A percentile compares a stretch with the other conserved stretches of the same genome.
phyloP scores from a whole-genome alignment of 2,797 vertebrate genomes.

The Iguana delicatissima region DNA sequence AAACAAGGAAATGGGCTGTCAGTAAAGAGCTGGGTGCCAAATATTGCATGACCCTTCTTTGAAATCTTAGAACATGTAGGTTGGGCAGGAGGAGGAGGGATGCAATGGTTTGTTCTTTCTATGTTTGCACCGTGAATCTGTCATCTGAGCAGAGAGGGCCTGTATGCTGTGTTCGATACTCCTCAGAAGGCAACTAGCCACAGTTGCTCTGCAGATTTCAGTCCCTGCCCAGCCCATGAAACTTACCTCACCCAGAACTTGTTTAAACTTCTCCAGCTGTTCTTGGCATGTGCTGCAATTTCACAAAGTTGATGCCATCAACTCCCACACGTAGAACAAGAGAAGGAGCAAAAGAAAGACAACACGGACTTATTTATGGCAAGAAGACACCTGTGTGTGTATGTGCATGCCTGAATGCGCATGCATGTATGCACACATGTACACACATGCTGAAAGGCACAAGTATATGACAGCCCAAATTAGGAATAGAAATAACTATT shows the following conservation, averaged over 20 bases:
- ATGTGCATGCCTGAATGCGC: not conserved
- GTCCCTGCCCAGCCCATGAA: slow-evolving; percentile 83
- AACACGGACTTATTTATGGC: slow-evolving; percentile 69
- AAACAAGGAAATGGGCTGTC: not conserved
- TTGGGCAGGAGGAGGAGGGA: slow-evolving; percentile 5
- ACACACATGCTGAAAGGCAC: slow-evolving; percentile 51
- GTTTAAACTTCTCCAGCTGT: slow-evolving; percentile 85
- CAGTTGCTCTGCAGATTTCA: slow-evolving; percentile 71
- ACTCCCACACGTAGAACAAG: slow-evolving; percentile 81
- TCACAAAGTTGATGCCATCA: slow-evolving; percentile 81
- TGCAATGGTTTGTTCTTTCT: slow-evolving; percentile 25
- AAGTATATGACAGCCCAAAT: slow-evolving; percentile 52
- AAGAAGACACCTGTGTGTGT: slow-evolving; percentile 52
- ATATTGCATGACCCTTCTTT: slow-evolving; percentile 11
- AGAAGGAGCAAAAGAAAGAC: slow-evolving; percentile 72
- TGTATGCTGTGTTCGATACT: slow-evolving; percentile 63
- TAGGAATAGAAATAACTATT: not conserved
- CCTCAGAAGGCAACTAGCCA: slow-evolving; percentile 77
- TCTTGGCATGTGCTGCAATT: slow-evolving; percentile 80
- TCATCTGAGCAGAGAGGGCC: slow-evolving; percentile 46
- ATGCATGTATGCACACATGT: slow-evolving; percentile 13
- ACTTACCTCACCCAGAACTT: slow-evolving; percentile 88
- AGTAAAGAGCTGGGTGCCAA: slow-evolving; percentile 37
- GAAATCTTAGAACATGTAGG: slow-evolving; percentile 4
- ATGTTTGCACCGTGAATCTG: slow-evolving; percentile 35